Evolutionary conservation across 2,888 invertebrate species (phyloP).

Genomic region (Luperina nickerlii): DNA sequence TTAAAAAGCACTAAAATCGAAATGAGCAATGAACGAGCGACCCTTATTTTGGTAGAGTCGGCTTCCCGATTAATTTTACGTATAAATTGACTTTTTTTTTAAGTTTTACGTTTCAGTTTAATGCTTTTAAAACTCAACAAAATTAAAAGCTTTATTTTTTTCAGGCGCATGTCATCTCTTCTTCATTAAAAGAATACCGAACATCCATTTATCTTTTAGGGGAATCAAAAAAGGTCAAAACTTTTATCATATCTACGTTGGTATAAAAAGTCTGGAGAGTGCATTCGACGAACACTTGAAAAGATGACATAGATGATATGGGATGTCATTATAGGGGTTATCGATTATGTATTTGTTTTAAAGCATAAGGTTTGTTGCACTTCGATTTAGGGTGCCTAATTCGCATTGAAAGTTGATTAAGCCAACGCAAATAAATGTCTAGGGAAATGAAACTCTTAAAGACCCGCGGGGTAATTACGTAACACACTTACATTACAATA

Average conservation of each 20-base stretch:
- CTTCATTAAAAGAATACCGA: constrained; percentile 54
- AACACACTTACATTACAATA: not conserved
- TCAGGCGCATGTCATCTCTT: constrained; percentile 46
- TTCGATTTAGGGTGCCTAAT: too few relatives aligned
- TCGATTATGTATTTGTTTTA: constrained; percentile 40
- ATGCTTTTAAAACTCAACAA: constrained; percentile 55
- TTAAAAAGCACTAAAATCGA: constrained; percentile 86
- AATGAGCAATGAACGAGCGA: constrained; percentile 85
- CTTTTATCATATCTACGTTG: constrained; percentile 82
- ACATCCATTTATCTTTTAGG: constrained; percentile 63
- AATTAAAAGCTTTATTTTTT: constrained; percentile 64
- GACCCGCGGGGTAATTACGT: not conserved
- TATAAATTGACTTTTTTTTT: constrained; percentile 63
- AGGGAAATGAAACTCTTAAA: not conserved
- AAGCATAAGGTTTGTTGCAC: not conserved
- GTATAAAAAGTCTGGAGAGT: constrained; percentile 60
- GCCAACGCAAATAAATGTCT: not conserved
- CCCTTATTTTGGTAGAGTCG: constrained; percentile 73
- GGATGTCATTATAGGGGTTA: constrained; percentile 51
- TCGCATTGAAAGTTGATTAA: not conserved
- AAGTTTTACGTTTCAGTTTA: constrained; percentile 54
- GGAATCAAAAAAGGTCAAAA: constrained; percentile 71
- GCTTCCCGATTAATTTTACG: constrained; percentile 64
- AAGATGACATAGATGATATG: constrained; percentile 68
- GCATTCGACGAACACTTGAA: constrained; percentile 74